Evolutionary conservation across 2,888 invertebrate genomes (phyloP).

Genomic region (Pseudanteris insignis): DNA sequence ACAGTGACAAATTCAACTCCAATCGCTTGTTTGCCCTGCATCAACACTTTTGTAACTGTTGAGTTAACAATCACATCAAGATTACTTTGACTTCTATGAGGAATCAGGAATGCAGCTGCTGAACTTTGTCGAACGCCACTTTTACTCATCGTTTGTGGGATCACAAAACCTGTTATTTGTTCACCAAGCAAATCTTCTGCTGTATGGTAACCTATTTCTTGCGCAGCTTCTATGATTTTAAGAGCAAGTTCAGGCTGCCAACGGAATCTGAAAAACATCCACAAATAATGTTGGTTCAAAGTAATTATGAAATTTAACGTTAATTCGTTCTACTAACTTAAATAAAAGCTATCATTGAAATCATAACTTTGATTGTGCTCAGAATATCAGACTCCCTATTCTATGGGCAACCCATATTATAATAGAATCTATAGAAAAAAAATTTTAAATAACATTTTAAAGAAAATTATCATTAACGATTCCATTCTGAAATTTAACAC

Average conservation of each 20-base stretch:
- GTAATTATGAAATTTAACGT: no score
- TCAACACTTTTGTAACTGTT: constrained; percentile 69
- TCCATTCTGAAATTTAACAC: no score
- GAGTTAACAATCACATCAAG: constrained; percentile 72
- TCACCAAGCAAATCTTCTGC: constrained; percentile 74
- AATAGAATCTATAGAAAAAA: no score
- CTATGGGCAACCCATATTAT: no score
- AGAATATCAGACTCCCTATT: no score
- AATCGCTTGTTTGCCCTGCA: constrained; percentile 68
- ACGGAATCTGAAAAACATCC: constrained; percentile 70
- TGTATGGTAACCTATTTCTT: constrained; percentile 72
- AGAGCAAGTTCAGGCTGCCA: constrained; percentile 73
- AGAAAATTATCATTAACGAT: no score
- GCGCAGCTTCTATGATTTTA: constrained; percentile 71
- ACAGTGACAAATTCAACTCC: constrained; percentile 70
- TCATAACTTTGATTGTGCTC: no score
- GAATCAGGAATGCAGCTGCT: constrained; percentile 72
- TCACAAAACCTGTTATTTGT: constrained; percentile 72
- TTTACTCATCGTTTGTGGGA: constrained; percentile 74
- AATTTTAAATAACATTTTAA: no score
- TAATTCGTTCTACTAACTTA: no score
- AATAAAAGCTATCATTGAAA: no score
- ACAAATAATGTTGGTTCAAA: no score
- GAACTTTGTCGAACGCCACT: constrained; percentile 72
- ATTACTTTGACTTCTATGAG: constrained; percentile 69